Base-by-base conservation (phyloP, 2,888 invertebrate species). In the Caenorhabditis zanzibari region DNA sequence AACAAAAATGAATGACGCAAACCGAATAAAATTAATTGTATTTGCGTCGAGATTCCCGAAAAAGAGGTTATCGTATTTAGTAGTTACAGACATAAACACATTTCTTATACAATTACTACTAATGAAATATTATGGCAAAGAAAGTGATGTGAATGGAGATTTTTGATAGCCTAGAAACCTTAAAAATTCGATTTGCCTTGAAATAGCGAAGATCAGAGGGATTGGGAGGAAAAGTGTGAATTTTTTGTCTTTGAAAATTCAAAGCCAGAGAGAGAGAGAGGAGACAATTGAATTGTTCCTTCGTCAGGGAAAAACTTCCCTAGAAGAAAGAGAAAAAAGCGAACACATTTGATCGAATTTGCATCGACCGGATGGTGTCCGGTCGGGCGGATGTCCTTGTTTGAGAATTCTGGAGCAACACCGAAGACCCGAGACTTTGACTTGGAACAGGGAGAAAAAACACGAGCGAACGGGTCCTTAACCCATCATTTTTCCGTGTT, bases 311-410 rank as follows among this genome's bases (percentile, higher is more conserved):
- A 19, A 19, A n/a, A n/a, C n/a, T n/a, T n/a, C n/a, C n/a, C n/a
- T n/a, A 47, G 47, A 12, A 47, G 47, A 47, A 28, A 52, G 22
- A n/a, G 47, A 24, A 32, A 41, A 54, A 68, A 54, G 54, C 68
- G 68, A 68, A 68, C 68, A 49, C 68, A 54, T 69, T 54, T 76
- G 32, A 77, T 77, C 77, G 69, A 77, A 77, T 77, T 77, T 77
- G 69, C 69, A 77, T 77, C 69, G 77, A 77, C 69, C 69, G 58
- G 52, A 14, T 68, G 52, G 66, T 68, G 66, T 68, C 35, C 47
- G 52, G 49, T 26, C 52, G 68, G 38, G 38, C 54, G 54, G 68
- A 54, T 68, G 68, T 68, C 54, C 54, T 68, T 63, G 35, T 35
- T 35, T 44, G 14, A 2, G 63, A 28, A 38, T 24, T 2, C n/a